A percentile compares a stretch with the other conserved stretches of the same genome.
Conservation (phyloP, 2,113 vertebrate species). For the Brevimyrus niger region DNA sequence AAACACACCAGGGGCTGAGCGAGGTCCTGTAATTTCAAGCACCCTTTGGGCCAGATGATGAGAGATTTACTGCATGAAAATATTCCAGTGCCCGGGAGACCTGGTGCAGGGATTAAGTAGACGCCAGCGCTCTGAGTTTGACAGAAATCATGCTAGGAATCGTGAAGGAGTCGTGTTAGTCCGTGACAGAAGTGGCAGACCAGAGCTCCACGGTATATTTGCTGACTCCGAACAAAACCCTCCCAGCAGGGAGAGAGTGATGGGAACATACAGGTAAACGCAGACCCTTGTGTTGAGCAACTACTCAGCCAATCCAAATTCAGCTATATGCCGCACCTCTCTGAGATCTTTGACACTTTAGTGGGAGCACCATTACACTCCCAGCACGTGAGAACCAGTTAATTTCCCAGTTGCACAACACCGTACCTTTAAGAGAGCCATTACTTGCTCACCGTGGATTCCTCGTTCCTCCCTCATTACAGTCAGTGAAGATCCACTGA, state of each 20-base stretch:
- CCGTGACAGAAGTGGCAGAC: background rate
- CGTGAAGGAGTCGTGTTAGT: background rate
- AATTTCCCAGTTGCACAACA: background rate
- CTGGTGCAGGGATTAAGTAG: background rate
- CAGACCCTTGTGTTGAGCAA: background rate
- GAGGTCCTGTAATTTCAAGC: background rate
- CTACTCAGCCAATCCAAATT: background rate
- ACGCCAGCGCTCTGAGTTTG: background rate
- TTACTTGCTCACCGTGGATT: background rate
- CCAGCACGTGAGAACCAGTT: background rate
- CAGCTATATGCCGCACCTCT: background rate
- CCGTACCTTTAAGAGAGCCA: background rate
- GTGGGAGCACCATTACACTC: background rate
- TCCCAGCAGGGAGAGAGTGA: background rate
- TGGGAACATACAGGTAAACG: background rate
- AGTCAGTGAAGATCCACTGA: background rate
- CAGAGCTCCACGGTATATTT: background rate
- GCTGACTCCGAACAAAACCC: background rate
- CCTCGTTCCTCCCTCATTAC: background rate
- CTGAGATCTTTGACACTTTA: background rate
- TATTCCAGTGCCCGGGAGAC: background rate
- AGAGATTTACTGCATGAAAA: constrained; percentile 2
- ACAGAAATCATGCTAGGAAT: background rate
- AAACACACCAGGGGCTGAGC: background rate
- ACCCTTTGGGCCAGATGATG: background rate